phyloP scores from a whole-genome alignment of 2,888 invertebrate genomes.

The Amiota mariae region DNA sequence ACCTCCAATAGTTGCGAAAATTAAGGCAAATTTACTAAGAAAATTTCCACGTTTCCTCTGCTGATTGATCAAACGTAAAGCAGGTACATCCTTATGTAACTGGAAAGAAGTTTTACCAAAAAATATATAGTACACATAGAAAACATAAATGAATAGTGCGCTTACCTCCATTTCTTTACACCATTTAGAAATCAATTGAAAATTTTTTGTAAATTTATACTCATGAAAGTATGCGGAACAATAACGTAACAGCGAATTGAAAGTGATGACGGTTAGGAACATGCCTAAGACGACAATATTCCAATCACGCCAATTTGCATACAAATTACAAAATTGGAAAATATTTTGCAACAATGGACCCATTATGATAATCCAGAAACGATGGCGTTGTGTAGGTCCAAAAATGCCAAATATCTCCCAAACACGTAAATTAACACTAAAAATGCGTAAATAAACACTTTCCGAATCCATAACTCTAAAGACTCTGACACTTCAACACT shows the following conservation, averaged over 20 bases:
- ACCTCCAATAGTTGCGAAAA: constrained; percentile 19
- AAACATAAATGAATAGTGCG: not conserved
- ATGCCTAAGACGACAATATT: constrained; percentile 38
- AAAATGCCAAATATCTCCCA: constrained; percentile 46
- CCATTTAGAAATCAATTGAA: constrained; percentile 41
- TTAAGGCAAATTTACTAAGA: not conserved
- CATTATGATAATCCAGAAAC: constrained; percentile 18
- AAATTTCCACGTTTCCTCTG: not conserved
- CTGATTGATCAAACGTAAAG: not conserved
- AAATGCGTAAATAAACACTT: constrained; percentile 35
- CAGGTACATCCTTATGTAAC: not conserved
- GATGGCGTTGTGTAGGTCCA: constrained; percentile 32
- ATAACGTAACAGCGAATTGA: constrained; percentile 45
- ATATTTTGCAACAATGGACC: constrained; percentile 31
- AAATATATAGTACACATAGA: not conserved
- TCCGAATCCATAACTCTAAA: too few relatives aligned
- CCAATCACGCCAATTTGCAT: constrained; percentile 35
- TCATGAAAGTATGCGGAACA: constrained; percentile 41
- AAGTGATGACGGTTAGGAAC: constrained; percentile 48
- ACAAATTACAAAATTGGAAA: constrained; percentile 37
- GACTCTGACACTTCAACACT: too few relatives aligned
- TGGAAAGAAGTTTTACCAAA: not conserved
- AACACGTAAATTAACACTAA: constrained; percentile 45
- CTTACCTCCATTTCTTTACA: constrained; percentile 43
- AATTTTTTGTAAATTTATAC: constrained; percentile 40